These are phyloP conservation scores for Halictus quadricinctus DNA, from an alignment of 2,888 invertebrate genomes.

Conservation along the genomic window DNA sequence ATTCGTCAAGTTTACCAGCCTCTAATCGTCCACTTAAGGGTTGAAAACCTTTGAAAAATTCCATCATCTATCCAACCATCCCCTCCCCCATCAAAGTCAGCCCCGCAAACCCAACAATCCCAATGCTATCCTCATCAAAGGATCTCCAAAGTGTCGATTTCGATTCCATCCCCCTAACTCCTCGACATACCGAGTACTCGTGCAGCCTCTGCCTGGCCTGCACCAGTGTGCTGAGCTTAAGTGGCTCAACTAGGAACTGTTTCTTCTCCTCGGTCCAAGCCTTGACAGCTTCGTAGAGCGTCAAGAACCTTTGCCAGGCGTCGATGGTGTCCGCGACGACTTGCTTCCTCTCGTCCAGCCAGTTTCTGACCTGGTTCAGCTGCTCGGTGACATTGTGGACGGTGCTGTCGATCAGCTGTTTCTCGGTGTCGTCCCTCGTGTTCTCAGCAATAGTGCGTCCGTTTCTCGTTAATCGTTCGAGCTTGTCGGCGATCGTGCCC, in stretches of 20 bases:
- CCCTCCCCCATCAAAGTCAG: not conserved
- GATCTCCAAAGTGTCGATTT: not conserved
- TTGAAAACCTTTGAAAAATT: not conserved
- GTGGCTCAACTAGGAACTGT: constrained; percentile 90
- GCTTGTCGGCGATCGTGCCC: constrained; percentile 88
- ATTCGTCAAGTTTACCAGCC: not conserved
- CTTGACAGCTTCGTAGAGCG: constrained; percentile 91
- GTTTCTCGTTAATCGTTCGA: constrained; percentile 90
- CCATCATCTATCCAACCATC: not conserved
- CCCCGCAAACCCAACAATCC: not conserved
- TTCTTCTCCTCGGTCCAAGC: constrained; percentile 93
- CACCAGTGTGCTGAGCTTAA: constrained; percentile 90
- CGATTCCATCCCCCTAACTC: not conserved
- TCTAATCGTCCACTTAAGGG: too few species aligned
- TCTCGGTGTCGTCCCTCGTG: constrained; percentile 90
- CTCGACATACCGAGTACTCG: constrained; percentile 89
- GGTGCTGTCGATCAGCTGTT: constrained; percentile 89
- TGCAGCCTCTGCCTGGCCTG: constrained; percentile 93
- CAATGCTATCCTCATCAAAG: not conserved
- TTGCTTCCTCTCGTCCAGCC: constrained; percentile 92
- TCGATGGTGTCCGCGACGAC: constrained; percentile 94
- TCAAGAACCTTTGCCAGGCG: constrained; percentile 93
- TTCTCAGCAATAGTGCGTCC: constrained; percentile 91
- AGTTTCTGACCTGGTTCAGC: constrained; percentile 89
- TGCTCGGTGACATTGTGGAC: constrained; percentile 91